Evolutionary conservation across 2,797 vertebrate species (phyloP), one percentile per base, ranked within the genome.

Genomic region (Simalia tracyae): DNA sequence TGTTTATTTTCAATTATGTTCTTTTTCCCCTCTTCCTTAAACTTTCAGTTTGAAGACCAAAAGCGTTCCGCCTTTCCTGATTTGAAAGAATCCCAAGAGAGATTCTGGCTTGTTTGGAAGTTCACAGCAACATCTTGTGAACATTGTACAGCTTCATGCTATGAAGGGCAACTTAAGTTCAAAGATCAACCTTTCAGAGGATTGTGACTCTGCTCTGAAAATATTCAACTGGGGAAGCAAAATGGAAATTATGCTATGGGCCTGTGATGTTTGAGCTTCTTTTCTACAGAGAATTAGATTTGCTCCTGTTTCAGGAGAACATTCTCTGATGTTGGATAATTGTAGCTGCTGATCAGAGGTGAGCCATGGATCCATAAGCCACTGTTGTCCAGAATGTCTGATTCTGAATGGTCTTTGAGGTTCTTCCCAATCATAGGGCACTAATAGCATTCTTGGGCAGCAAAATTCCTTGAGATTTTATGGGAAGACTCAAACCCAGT

Each of bases 211-310:
- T 56, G 19, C 5, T 12, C 76, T 28, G 84, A 86, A 86, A 94
- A 90, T 2, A 36, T 93, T 86, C 76, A 64, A 59, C 22, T 72
- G 90, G 42, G 89, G 91, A 94, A 94, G 9, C 5, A 93, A 88
- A 5, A 50, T 28, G 93, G 88, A 90, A 90, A 91, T 89, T 31
- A 94, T 95, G 95, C 84, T 90, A 91, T 93, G 94, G 89, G 90
- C 87, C 93, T 93, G 14, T 50, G 88, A 94, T 87, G 50, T 92
- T 94, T 94, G 91, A 92, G 90, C 68, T 11, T 42, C 50, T 15
- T 57, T 26, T n/a, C 22, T 17, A 15, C 46, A 61, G 5, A 68
- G 56, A 42, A 42, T 42, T 42, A 42, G 42, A 42, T 42, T 42
- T 42, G 42, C 42, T 42, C 42, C 42, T 42, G 17, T 17, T 87